A percentile compares a stretch with the other conserved stretches of the same genome.
phyloP scores from a whole-genome alignment of 2,888 invertebrate genomes.

The Phortica magna region DNA sequence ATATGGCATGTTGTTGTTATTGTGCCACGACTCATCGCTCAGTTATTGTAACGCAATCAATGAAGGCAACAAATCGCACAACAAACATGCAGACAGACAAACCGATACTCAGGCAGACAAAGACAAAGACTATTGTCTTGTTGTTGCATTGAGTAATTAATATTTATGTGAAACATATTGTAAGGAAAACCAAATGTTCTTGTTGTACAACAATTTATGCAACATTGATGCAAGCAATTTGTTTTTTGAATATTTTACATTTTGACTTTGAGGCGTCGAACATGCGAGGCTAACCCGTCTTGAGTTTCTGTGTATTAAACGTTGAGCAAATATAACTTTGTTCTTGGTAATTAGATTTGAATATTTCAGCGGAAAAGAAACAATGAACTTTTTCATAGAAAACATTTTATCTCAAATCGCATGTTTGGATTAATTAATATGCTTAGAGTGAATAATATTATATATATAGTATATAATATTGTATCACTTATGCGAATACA shows the following conservation, averaged over 20 bases:
- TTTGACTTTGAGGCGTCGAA: neutral
- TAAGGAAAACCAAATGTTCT: neutral
- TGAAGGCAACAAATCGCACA: neutral
- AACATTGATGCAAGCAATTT: neutral
- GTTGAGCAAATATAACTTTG: neutral
- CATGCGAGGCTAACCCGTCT: neutral
- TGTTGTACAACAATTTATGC: conserved; percentile 12
- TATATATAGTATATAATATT: neutral
- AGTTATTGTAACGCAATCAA: conserved; percentile 3
- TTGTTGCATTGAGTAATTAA: neutral
- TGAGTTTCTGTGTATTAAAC: neutral
- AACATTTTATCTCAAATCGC: no score
- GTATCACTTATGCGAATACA: neutral
- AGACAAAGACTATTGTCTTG: neutral
- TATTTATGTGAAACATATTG: conserved; percentile 5
- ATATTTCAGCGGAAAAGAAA: neutral
- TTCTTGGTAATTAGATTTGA: neutral
- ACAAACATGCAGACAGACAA: neutral
- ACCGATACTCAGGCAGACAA: neutral
- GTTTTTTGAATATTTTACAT: neutral
- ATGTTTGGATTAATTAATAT: no score
- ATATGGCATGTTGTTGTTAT: conserved; percentile 3
- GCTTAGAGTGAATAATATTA: no score
- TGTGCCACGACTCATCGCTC: neutral
- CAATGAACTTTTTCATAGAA: no score